These are phyloP conservation scores for Oryctolagus cuniculus DNA, from an alignment of 2,113 vertebrate genomes.

Conservation along the genomic window DNA sequence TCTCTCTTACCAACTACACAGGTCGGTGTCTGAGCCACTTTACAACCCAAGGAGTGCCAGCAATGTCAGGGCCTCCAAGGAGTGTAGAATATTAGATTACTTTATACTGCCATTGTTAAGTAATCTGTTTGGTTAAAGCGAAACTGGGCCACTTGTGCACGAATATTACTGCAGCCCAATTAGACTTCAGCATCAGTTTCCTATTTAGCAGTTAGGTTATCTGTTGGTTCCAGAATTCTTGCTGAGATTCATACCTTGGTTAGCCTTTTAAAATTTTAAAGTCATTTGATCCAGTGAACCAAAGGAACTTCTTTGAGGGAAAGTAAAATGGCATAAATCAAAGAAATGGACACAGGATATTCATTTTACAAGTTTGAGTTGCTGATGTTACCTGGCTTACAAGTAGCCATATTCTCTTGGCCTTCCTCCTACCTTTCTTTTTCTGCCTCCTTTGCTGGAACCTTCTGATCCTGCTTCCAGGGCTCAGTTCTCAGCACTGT, in stretches of 20 bases:
- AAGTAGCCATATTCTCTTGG: background rate
- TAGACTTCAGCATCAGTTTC: background rate
- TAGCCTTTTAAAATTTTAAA: background rate
- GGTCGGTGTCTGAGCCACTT: background rate
- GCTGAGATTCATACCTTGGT: background rate
- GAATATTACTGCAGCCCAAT: background rate
- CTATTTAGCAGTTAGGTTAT: background rate
- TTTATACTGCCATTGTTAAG: background rate
- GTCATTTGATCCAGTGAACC: background rate
- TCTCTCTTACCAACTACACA: too few relatives aligned
- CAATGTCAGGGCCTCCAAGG: background rate
- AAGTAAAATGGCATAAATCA: background rate
- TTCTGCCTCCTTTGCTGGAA: background rate
- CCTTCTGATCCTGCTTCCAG: background rate
- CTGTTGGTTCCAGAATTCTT: background rate
- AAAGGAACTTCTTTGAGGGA: background rate
- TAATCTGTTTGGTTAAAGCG: background rate
- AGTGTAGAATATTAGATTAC: background rate
- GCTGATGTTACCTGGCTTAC: background rate
- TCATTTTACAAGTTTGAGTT: background rate
- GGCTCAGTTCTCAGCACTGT: background rate
- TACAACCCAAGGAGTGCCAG: background rate
- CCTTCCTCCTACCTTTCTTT: background rate
- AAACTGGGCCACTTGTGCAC: background rate
- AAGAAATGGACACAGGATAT: background rate